Conservation (phyloP, 2,113 vertebrate genomes). For the Phyllostomus discolor region DNA sequence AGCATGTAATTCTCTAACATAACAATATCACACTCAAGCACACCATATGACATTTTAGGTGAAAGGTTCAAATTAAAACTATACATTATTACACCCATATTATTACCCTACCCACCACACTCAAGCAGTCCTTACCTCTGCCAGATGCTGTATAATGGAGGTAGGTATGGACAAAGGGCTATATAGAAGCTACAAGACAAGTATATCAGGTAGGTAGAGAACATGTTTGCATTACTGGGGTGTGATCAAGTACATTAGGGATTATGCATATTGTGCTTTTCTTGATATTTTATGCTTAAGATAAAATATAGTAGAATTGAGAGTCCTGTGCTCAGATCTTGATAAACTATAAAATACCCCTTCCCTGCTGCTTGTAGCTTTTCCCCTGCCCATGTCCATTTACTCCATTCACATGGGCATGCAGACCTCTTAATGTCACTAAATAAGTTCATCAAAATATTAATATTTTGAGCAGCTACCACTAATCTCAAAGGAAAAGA, state of each 20-base stretch:
- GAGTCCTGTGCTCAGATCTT: background rate
- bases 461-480: background rate
- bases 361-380: background rate
- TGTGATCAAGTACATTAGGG: background rate
- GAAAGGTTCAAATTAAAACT: no score
- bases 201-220: background rate
- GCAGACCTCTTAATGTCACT: background rate
- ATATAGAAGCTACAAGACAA: fast-evolving
- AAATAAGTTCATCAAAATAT: background rate
- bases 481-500: background rate
- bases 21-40: no score
- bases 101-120: no score
- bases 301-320: background rate
- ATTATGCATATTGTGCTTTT: background rate
- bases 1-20: no score
- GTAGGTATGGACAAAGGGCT: background rate
- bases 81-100: no score
- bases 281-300: background rate
- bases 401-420: background rate
- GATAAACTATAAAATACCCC: background rate
- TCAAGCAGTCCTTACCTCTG: no score
- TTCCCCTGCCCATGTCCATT: background rate
- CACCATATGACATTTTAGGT: no score
- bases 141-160: background rate
- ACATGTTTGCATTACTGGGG: background rate